Base-by-base conservation (phyloP, 2,797 vertebrate genomes). In the Trichosurus vulpecula region DNA sequence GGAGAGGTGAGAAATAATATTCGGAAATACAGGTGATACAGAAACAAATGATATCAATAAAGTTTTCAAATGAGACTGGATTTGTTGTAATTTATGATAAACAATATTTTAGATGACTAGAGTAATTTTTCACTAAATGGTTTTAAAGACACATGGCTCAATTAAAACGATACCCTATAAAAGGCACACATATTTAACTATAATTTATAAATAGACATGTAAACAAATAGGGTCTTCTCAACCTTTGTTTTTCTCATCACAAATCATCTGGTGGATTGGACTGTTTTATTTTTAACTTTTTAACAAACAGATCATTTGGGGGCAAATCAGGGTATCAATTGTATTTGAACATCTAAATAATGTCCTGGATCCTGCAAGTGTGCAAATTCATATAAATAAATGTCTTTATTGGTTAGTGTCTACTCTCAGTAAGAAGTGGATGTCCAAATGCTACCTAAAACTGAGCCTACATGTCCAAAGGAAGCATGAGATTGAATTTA, bases 161-260 rank as follows among this genome's bases (percentile, higher is more conserved):
- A 47, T 87, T 41, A 55, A 94, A 91, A 94, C 94, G 55, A 97
- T 97, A 92, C 95, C 94, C 61, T 93, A 55, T 12, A 31, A 4
- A 89, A 56, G 16, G 6, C 66, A 25, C 41, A 87, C 74, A 41
- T 27, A 87, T 27, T 81, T 27, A 87, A 30, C 51, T 90, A 54
- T 16, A 52, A 90, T 90, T 53, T 90, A 53, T 52, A 90, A 90
- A 22, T 54, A 90, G 90, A 47, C 41, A 89, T 30, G 29, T 31
- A 25, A 90, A 54, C 53, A 90, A 90, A 19, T 35, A 53, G 29
- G 30, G 13, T 53, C 12, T 90, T 90, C 19, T 90, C 53, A 30
- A 16, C 12, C 14, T 90, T 90, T 90, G 30, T 90, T 96, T 93
- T 94, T 97, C 30, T 93, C 52, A 97, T 93, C 58, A 94, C 54